phyloP scores from a whole-genome alignment of 2,888 invertebrate genomes.

The Spilosoma lubricipeda region DNA sequence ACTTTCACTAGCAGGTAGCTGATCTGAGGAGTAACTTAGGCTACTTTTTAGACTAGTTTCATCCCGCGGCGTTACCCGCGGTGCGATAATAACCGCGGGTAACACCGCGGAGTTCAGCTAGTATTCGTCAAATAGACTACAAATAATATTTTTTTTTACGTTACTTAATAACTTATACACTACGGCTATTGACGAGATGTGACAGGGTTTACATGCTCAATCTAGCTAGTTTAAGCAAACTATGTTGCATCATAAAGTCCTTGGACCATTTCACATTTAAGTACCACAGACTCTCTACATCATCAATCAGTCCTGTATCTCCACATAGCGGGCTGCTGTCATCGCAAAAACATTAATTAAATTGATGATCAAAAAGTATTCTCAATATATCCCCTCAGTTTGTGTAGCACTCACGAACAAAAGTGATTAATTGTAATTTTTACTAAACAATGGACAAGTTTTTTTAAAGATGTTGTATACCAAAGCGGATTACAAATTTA shows the following conservation, averaged over 20 bases:
- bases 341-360: conserved; percentile 1
- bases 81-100: no score
- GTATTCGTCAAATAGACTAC: no score
- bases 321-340: neutral
- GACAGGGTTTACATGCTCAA: no score
- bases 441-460: neutral
- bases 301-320: neutral
- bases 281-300: neutral
- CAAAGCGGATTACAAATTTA: no score
- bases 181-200: no score
- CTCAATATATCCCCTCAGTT: neutral
- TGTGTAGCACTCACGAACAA: neutral
- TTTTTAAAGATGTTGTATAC: neutral
- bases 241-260: neutral
- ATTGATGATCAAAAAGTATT: neutral
- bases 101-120: no score
- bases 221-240: neutral
- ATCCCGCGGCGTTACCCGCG: no score
- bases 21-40: no score
- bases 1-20: no score
- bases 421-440: neutral
- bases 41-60: no score
- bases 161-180: no score
- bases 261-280: neutral
- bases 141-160: no score